Evolutionary conservation across 2,797 vertebrate genomes (phyloP), one percentile per base, ranked within the genome.

Genomic region (Neostethus bicornis): DNA sequence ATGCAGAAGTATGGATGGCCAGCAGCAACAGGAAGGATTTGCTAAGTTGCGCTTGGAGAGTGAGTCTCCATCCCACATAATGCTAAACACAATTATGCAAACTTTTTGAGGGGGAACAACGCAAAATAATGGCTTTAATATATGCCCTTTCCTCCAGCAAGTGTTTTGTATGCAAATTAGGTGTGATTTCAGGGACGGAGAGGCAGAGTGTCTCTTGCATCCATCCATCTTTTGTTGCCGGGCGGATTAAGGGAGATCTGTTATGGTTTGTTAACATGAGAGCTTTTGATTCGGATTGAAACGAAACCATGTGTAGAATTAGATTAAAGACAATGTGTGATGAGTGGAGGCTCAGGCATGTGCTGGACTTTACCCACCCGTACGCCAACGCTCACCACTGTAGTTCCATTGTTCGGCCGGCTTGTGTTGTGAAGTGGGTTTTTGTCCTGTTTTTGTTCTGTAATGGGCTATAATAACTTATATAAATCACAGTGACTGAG

Each of bases 201-300:
- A 86, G 78, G 86, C 81, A 61, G 85, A 80, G 87, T 86, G 89
- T 86, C 81, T 87, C 67, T 73, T 63, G 84, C 85, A 89, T 90
- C 87, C 86, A 89, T 90, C 87, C 82, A 81, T 91, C 86, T 90
- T 89, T 90, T 91, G 88, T 92, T 87, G 85, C 85, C 81, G 79
- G 84, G 80, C 76, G 88, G 90, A 91, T 91, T 91, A 91, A 78
- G 79, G 84, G 83, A 88, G 87, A 90, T 90, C 88, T 91, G 89
- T 91, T 91, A 89, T 89, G 91, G 89, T 91, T 88, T 90, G 90
- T 92, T 89, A 91, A 90, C 91, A 92, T 81, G 83, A 80, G 87
- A 87, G 90, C 89, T 90, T 91, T 92, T 91, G 90, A 92, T 90
- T 92, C 75, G 79, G 86, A 88, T 84, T 90, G 88, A 92, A 92